A percentile compares a stretch with the other conserved stretches of the same genome.
phyloP scores from a whole-genome alignment of 1,140 invertebrate species.

The Drosophila grimshawi region DNA sequence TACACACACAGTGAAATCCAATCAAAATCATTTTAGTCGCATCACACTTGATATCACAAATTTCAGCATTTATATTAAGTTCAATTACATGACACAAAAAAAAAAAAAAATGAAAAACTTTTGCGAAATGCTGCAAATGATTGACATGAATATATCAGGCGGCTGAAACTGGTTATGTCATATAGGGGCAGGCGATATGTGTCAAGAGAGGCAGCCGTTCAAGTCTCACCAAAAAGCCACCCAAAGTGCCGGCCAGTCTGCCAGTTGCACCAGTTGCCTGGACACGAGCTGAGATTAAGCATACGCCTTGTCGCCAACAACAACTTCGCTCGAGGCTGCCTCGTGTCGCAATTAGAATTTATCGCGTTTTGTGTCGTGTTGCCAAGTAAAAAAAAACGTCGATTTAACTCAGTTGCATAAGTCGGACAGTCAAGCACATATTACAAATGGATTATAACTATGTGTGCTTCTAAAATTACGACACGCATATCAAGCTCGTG shows the following conservation, averaged over 20 bases:
- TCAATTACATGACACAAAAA: slow-evolving; percentile 32
- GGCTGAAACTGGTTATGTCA: slow-evolving; percentile 59
- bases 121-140: slow-evolving; percentile 58
- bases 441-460: background rate
- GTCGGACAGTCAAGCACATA: slow-evolving; percentile 12
- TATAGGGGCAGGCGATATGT: slow-evolving; percentile 31
- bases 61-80: slow-evolving; percentile 34
- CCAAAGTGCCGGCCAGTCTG: slow-evolving; percentile 55
- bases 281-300: slow-evolving; percentile 60
- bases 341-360: slow-evolving; percentile 73
- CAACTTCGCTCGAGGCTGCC: slow-evolving; percentile 44
- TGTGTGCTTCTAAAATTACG: background rate
- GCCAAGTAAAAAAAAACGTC: slow-evolving; percentile 41
- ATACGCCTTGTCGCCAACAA: slow-evolving; percentile 49
- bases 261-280: slow-evolving; percentile 24
- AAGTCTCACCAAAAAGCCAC: slow-evolving; percentile 16
- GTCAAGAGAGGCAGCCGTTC: slow-evolving; percentile 46
- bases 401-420: slow-evolving; percentile 31
- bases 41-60: slow-evolving; percentile 43
- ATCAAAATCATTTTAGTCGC: slow-evolving; percentile 47
- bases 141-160: slow-evolving; percentile 47
- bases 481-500: background rate
- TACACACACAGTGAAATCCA: slow-evolving; percentile 9
- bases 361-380: slow-evolving; percentile 61
- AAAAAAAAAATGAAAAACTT: slow-evolving; percentile 31